Conservation (phyloP, 2,113 vertebrate genomes). For the Pteronura brasiliensis region DNA sequence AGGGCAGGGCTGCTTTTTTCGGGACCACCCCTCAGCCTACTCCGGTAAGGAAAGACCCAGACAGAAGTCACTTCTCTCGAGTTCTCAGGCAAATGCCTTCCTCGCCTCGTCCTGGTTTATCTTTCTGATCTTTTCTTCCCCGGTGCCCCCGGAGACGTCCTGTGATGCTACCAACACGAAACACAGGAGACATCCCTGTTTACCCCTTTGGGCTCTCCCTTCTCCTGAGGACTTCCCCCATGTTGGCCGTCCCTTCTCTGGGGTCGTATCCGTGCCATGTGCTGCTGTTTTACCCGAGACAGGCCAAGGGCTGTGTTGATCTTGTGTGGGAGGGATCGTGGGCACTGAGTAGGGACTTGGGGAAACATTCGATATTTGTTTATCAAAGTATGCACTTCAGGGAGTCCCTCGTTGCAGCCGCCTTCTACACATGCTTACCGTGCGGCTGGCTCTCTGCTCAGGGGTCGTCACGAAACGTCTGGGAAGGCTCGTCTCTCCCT, state of each 20-base stretch:
- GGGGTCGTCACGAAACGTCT: fast-evolving
- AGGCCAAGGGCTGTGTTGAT: not conserved
- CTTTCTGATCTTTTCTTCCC: not conserved
- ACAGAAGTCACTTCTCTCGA: not conserved
- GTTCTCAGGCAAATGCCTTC: not conserved
- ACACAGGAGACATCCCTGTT: not conserved
- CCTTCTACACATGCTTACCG: fast-evolving
- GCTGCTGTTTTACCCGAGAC: no score
- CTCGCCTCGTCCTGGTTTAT: not conserved
- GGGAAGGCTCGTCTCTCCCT: fast-evolving
- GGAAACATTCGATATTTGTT: no score
- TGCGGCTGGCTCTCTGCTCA: fast-evolving
- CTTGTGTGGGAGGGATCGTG: fast-evolving
- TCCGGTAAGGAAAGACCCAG: not conserved
- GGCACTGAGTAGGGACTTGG: fast-evolving
- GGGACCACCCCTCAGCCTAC: not conserved
- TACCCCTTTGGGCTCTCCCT: not conserved
- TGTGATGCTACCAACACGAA: not conserved
- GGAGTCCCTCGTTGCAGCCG: fast-evolving
- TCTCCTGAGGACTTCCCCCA: not conserved
- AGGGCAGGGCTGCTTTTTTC: no score
- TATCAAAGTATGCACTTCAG: fast-evolving
- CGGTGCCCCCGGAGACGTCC: fast-evolving
- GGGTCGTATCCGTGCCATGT: no score
- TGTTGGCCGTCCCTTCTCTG: not conserved